Base-by-base conservation (phyloP, 2,888 invertebrate genomes). In the Drosophila testacea region DNA sequence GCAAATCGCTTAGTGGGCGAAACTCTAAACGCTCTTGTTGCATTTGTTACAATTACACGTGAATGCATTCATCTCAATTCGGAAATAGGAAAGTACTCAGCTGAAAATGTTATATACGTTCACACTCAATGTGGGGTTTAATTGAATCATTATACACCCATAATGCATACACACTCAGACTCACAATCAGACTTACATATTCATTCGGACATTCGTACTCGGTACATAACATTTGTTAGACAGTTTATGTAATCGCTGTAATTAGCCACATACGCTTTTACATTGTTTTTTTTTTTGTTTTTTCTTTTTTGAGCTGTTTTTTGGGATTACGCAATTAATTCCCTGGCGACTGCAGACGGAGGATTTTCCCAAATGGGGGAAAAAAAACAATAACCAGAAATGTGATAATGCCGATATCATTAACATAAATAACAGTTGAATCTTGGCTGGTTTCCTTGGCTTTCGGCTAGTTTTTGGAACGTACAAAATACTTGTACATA, bases 331-430 rank as follows among this genome's bases (percentile, higher is more conserved):
- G 83, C 75, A 86, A 88, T 52, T 48, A 48, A 60, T 51, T 66
- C 54, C 48, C 55, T 10, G 39, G 16, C 64, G 48, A 38, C 39
- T 38, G 69, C 36, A 57, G 73, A 41, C 30, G 32, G 39, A 50
- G 54, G 41, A 54, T 47, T 39, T 39, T 51, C 32, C 44, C 32
- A 34, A 30, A 39, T 47, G 52, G 41, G 38, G 27, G 41, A 52
- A 61, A 59, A 51, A 22, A 56, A 44, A 89, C 89, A 88, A 85
- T 88, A 89, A 85, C 86, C 88, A 85, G 88, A 89, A 85, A 84
- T 87, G 63, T 38, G 22, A 76, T 67, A 56, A 66, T 67, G 52
- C 30, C 54, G 39, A 75, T 75, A 73, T 69, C 66, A 88, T 84
- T 83, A 83, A 74, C 77, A 85, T 88, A 81, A 62, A 51, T 57